Base-by-base conservation (phyloP, 2,888 invertebrate genomes). In the Steromphala cineraria region DNA sequence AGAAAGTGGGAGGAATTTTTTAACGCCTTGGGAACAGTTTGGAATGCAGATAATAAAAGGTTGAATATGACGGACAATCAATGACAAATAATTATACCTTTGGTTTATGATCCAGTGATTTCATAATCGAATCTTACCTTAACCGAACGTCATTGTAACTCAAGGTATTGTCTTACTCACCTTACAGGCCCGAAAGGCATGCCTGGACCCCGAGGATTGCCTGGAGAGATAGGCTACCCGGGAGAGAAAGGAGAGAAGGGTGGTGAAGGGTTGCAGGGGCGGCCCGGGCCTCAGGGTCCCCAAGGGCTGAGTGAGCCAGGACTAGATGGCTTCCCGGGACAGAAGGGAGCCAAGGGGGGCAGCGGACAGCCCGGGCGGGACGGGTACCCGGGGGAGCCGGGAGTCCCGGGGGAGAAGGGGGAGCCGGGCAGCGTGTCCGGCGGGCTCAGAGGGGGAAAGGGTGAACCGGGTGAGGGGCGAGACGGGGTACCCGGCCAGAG, bases 131-230 rank as follows among this genome's bases (percentile, higher is more conserved):
- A n/a, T n/a, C n/a, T n/a, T n/a, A n/a, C n/a, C n/a, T n/a, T n/a
- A n/a, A n/a, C n/a, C n/a, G n/a, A n/a, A n/a, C n/a, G n/a, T n/a
- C n/a, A n/a, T n/a, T n/a, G n/a, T n/a, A n/a, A n/a, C n/a, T 36
- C 36, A 36, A 36, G 2, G 2, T 36, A 4, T 4, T 36, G 2
- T 36, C 7, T 2, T 2, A 36, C 19, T 36, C 19, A 5, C 4
- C 31, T 52, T 78, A 24, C 88, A 75, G 90, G 91, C 21, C 86
- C 87, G 67, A 94, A 95, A 17, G 97, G 97, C 86, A 95, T 95
- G 79, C 92, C 95, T 46, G 97, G 97, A 89, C 93, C 95, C 62
- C 93, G 94, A 81, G 97, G 97, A 94, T 15, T 67, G n/a, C 62
- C 62, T n/a, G 82, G 80, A 24, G 80, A 75, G 52, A 80, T 76